Evolutionary conservation across 2,113 vertebrate species (phyloP), one percentile per base, ranked within the genome.

Genomic region (Cyanoramphus novaezelandiae): DNA sequence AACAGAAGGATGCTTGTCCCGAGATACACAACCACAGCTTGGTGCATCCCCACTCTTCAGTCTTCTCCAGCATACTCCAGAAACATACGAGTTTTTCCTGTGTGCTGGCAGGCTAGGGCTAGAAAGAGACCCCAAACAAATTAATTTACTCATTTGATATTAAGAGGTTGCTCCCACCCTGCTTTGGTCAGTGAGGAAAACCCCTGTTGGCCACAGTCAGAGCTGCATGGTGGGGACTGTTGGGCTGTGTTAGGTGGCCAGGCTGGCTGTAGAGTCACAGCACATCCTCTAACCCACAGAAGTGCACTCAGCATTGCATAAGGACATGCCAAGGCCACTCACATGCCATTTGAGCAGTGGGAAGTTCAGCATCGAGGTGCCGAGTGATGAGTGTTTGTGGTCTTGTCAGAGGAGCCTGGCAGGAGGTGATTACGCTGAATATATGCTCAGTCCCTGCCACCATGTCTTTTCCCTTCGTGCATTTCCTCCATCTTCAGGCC

Each of bases 51-150:
- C 46, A 16, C 46, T 55, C 49, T 65, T 77, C 64, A 39, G 33
- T 28, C 35, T 55, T 21, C 15, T 74, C 37, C 31, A 74, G 7
- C 41, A 39, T 17, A 0, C 27, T 69, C 31, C 5, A n/a, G 50
- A 29, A 74, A 82, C 24, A 47, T 3, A 16, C 0, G 17, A 2
- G 2, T 46, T 80, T 84, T 49, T 37, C 53, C 63, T 60, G 23
- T n/a, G 28, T 53, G 49, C 50, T 44, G 65, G 25, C 27, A 84
- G 35, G n/a, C 47, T 63, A 17, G 4, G 27, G 11, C 25, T 50
- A 27, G 39, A 10, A 35, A 35, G 31, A 65, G 31, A 0, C 0
- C 13, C 0, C 24, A 39, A 11, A 23, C 33, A 52, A 46, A 47
- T 62, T 18, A 16, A 37, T 47, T 76, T 31, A 9, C 21, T 27